Evolutionary conservation across 2,113 vertebrate genomes (phyloP), one percentile per base, ranked within the genome.

Genomic region (Cranoglanis bouderius): DNA sequence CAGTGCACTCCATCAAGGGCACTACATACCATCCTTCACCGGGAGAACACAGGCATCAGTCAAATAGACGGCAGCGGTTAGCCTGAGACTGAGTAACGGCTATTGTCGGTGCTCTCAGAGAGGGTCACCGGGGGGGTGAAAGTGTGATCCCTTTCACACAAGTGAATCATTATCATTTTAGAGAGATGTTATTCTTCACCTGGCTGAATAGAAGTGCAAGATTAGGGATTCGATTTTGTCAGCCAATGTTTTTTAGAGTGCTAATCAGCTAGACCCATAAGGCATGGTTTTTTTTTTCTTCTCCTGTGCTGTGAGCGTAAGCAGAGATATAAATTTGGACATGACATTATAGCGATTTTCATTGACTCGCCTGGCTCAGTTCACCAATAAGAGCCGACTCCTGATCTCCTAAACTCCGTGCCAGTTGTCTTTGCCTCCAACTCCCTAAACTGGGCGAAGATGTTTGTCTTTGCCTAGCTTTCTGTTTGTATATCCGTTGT

Each of bases 1-100:
- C 90, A 91, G 65, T 90, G 40, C 80, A 92, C 93, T 91, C 91
- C 88, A 95, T 95, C 91, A 92, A 91, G 94, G 92, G 91, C 92
- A 88, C 91, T 90, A 86, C 88, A 89, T 84, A 84, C 86, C 88
- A 32, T 91, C 89, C 85, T 91, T 89, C 83, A 88, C 86, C 65
- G 18, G 90, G 88, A 86, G 86, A 72, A 80, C 92, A 67, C 67
- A 57, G 29, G 83, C 91, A 84, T 7, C 81, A 83, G 81, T 83
- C 81, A 83, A 83, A 83, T 43, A 43, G 81, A 83, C 81, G 24
- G 81, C 81, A 43, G 81, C 35, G 81, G 81, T 83, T 83, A 83
- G 81, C 35, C 24, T 26, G 57, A 83, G 55, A 83, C 61, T 86
- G 57, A 90, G 77, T 51, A 90, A 78, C 87, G 78, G 88, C 78